Evolutionary conservation across 1,140 invertebrate species (phyloP).

Genomic region (Amyelois transitella): DNA sequence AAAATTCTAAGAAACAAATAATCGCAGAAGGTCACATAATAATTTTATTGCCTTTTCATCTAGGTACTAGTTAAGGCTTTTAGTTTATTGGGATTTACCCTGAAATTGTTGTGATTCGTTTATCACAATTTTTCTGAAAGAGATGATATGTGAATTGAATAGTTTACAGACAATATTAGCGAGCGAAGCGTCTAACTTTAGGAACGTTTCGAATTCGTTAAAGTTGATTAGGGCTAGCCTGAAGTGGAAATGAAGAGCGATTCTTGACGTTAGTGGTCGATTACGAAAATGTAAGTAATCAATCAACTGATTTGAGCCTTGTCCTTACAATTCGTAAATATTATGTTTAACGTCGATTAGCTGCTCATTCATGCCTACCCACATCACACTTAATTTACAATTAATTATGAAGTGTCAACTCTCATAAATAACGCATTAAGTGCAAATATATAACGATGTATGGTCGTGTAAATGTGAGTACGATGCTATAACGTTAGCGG

Average conservation of each 20-base stretch:
- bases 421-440: neutral
- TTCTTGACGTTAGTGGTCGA: neutral
- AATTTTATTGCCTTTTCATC: too few relatives aligned
- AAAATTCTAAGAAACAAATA: neutral
- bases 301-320: too few relatives aligned
- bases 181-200: neutral
- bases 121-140: too few relatives aligned
- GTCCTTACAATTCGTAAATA: neutral
- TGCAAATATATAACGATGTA: conserved; percentile 1
- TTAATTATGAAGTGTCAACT: neutral
- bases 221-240: neutral
- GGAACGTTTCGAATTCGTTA: neutral
- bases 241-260: too few relatives aligned
- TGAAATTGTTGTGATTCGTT: too few relatives aligned
- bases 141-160: too few relatives aligned
- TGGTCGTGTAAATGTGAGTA: conserved; percentile 4
- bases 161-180: neutral
- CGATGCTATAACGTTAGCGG: neutral
- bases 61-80: too few relatives aligned
- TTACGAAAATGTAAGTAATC: neutral
- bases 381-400: neutral
- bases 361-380: neutral
- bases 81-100: too few relatives aligned
- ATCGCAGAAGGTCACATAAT: too few relatives aligned
- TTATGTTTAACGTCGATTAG: neutral